A percentile compares a stretch with the other conserved stretches of the same genome.
These are phyloP conservation scores for Prunella strophiata DNA, from an alignment of 2,797 vertebrate genomes.

Conservation along the genomic window DNA sequence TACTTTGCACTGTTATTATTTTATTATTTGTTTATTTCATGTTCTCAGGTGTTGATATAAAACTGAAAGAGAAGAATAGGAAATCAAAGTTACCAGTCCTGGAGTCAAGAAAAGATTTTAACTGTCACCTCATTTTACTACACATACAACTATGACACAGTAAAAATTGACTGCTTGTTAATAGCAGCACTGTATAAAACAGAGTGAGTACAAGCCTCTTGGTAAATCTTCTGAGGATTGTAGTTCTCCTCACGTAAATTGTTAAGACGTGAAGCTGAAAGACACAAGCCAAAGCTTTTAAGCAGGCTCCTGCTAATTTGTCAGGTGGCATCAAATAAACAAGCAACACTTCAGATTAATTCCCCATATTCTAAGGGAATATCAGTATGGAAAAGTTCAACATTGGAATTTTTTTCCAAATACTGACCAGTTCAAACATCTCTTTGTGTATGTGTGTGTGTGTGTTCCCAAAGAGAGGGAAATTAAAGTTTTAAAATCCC, in stretches of 20 bases:
- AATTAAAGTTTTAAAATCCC: background rate
- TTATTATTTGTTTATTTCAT: background rate
- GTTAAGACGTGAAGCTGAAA: background rate
- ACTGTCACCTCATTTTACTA: background rate
- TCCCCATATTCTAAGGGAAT: background rate
- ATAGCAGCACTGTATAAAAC: background rate
- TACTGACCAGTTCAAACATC: background rate
- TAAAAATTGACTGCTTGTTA: background rate
- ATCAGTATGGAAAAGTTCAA: background rate
- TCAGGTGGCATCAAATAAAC: background rate
- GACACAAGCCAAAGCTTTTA: background rate
- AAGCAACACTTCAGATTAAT: background rate
- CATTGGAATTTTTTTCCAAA: background rate
- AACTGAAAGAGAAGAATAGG: background rate
- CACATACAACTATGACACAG: background rate
- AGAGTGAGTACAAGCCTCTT: background rate
- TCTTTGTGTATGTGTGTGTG: background rate
- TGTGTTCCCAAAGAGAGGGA: background rate
- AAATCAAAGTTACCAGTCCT: background rate
- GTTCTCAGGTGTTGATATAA: background rate
- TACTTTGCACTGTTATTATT: background rate
- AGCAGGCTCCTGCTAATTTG: background rate
- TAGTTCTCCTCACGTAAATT: background rate
- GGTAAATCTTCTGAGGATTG: background rate
- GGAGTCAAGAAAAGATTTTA: background rate